A percentile compares a stretch with the other conserved stretches of the same genome.
phyloP scores from a whole-genome alignment of 2,888 invertebrate genomes.

The Melanostoma mellinum region DNA sequence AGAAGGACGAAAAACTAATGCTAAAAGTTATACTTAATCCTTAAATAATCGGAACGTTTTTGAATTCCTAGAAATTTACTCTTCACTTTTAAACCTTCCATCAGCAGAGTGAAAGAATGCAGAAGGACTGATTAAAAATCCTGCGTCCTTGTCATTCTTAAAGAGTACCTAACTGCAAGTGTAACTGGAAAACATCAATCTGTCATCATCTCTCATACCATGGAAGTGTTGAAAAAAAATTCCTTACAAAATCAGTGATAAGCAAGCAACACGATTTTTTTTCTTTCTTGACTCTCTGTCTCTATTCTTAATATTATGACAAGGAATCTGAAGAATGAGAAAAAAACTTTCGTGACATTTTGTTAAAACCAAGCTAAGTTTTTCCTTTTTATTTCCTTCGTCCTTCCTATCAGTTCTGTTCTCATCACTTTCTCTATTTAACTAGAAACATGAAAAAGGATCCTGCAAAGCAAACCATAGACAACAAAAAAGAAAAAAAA shows the following conservation, averaged over 20 bases:
- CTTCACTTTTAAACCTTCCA: neutral
- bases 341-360: slow-evolving; percentile 54
- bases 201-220: slow-evolving; percentile 57
- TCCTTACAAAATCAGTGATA: slow-evolving; percentile 42
- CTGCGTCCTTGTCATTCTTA: neutral
- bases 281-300: slow-evolving; percentile 14
- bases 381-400: neutral
- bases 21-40: slow-evolving; percentile 60
- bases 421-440: slow-evolving; percentile 65
- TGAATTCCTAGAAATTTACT: slow-evolving; percentile 24
- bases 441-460: slow-evolving; percentile 50
- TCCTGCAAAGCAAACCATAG: neutral
- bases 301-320: slow-evolving; percentile 41
- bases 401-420: slow-evolving; percentile 26
- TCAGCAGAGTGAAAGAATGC: neutral
- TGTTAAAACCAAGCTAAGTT: slow-evolving; percentile 12
- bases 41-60: slow-evolving; percentile 54
- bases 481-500: slow-evolving; percentile 1
- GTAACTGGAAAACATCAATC: slow-evolving; percentile 54
- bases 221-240: slow-evolving; percentile 10
- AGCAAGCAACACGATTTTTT: slow-evolving; percentile 17
- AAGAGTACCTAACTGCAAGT: slow-evolving; percentile 13
- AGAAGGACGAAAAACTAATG: neutral
- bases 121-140: slow-evolving; percentile 18
- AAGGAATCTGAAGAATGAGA: slow-evolving; percentile 45